Evolutionary conservation across 2,888 invertebrate species (phyloP), one percentile per base, ranked within the genome.

Genomic region (Cosmia pyralina): DNA sequence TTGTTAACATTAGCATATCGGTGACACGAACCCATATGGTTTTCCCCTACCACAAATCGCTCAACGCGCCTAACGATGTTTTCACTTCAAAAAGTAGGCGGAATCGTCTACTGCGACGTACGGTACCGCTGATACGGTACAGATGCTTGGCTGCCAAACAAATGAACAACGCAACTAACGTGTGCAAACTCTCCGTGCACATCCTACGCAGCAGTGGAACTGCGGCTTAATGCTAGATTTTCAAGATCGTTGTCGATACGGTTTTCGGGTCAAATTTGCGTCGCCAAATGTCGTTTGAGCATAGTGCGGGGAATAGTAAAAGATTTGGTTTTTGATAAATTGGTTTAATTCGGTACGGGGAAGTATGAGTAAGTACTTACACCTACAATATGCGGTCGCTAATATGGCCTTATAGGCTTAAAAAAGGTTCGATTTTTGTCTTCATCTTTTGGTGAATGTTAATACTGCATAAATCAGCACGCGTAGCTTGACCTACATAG

Each of bases 201-300:
- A 22, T 13, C 2, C 0, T 28, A 28, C 15, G 55, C 55, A 28
- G 57, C 19, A 74, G 22, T 74, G 50, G 11, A 38, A 76, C 6
- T 6, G 8, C 19, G 1, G 44, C 73, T 50, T 66, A 10, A 66
- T 15, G 17, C 41, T 52, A 79, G 73, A 76, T 75, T 84, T 64
- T 70, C 58, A 50, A 74, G 81, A 85, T 85, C 68, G 38, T 48
- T 11, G 59, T 72, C 68, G 78, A 72, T 64, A 73, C 59, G 62
- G 59, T 69, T 64, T 72, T 71, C 64, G 41, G 75, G 81, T 83
- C 81, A 74, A 71, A 69, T 70, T 77, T 68, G 59, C 59, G 68
- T 74, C 69, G 68, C 67, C 50, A 67, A 83, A 68, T 65, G 70
- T 72, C 57, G 64, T 66, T 66, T 13, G 41, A 58, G 48, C 34